Conservation (phyloP, 2,113 vertebrate species). For the Salminus brasiliensis region DNA sequence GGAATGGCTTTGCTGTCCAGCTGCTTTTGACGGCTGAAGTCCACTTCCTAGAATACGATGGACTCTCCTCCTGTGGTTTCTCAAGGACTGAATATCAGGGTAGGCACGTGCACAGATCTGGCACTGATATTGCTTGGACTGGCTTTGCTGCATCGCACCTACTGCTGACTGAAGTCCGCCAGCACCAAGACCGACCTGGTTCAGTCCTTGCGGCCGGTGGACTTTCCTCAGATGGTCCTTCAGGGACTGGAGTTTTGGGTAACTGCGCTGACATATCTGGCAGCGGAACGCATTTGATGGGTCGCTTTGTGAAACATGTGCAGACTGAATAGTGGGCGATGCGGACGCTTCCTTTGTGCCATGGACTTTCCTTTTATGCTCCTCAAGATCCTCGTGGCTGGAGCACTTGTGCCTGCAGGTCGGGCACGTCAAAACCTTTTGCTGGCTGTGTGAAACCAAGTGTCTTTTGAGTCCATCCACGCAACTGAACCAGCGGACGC, state of each 20-base stretch:
- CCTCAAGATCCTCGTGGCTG: conserved; percentile 72
- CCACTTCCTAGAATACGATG: conserved; percentile 46
- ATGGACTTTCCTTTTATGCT: conserved; percentile 74
- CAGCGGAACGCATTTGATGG: conserved; percentile 48
- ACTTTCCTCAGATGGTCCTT: conserved; percentile 58
- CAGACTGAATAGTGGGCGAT: not conserved
- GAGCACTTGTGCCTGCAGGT: conserved; percentile 72
- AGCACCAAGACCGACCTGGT: not conserved
- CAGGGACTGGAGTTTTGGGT: conserved; percentile 53
- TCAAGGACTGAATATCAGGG: conserved; percentile 46
- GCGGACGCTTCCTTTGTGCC: not conserved
- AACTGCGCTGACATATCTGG: conserved; percentile 54
- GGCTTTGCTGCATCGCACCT: not conserved
- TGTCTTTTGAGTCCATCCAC: conserved; percentile 76
- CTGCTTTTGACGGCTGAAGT: conserved; percentile 31
- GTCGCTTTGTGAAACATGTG: conserved; percentile 38
- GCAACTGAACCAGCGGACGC: conserved; percentile 74
- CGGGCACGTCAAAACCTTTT: conserved; percentile 65
- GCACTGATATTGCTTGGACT: conserved; percentile 41
- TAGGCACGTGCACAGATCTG: conserved; percentile 44
- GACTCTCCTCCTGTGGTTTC: conserved; percentile 50
- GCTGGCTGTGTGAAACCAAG: conserved; percentile 73
- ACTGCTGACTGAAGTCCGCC: not conserved
- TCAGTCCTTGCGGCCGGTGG: conserved; percentile 39
- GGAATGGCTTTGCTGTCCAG: conserved; percentile 52